A percentile compares a stretch with the other conserved stretches of the same genome.
These are phyloP conservation scores for Calypte anna DNA, from an alignment of 2,113 vertebrate genomes.

Conservation along the genomic window DNA sequence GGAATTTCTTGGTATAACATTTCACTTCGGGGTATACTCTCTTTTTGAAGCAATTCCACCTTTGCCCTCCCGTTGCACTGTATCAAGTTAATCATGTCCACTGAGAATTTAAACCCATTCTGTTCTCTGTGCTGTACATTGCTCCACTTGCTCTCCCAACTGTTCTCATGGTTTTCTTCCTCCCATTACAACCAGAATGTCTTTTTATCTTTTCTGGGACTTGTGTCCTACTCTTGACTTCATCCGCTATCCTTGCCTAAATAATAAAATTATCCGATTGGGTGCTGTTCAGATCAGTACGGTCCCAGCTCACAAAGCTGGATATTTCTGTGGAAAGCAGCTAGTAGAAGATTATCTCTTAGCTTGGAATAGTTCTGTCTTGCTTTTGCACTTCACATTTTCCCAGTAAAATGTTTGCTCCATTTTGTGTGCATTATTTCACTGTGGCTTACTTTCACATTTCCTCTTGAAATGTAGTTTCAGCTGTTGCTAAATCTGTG, in stretches of 20 bases:
- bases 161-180: neutral
- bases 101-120: constrained; percentile 42
- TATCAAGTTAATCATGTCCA: constrained; percentile 47
- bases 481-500: neutral
- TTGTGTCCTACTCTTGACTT: constrained; percentile 46
- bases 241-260: constrained; percentile 46
- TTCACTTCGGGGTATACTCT: constrained; percentile 26
- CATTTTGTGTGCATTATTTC: neutral
- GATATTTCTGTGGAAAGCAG: neutral
- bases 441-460: neutral
- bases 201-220: constrained; percentile 19
- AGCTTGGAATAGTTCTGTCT: neutral
- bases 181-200: neutral
- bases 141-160: constrained; percentile 32
- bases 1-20: neutral
- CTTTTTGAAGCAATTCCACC: constrained; percentile 56
- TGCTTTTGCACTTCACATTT: neutral
- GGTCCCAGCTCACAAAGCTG: neutral
- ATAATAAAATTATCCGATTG: constrained; percentile 31
- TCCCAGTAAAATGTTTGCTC: neutral
- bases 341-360: neutral
- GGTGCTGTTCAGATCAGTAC: constrained; percentile 32
- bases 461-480: neutral
- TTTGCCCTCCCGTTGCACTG: constrained; percentile 49
- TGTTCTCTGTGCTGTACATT: constrained; percentile 47